phyloP scores from a whole-genome alignment of 2,113 vertebrate species.

The Arizona elegans region DNA sequence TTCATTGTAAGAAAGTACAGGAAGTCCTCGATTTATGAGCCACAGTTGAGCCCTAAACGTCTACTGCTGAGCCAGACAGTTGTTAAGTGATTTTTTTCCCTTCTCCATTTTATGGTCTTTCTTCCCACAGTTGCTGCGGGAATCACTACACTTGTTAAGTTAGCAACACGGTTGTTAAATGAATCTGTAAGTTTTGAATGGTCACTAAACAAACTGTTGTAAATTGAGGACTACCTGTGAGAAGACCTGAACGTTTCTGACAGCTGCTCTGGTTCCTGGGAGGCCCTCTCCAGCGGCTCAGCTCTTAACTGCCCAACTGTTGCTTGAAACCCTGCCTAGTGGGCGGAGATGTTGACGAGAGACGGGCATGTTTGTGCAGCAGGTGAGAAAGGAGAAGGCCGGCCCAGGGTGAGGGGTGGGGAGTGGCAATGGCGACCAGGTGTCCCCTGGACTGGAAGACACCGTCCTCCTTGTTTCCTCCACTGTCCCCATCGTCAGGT shows the following conservation, averaged over 20 bases:
- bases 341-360: neutral
- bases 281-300: neutral
- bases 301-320: neutral
- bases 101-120: neutral
- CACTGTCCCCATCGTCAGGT: too few species aligned
- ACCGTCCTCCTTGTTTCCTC: neutral
- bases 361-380: neutral
- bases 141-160: neutral
- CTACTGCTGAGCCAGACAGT: neutral
- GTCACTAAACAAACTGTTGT: neutral
- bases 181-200: neutral
- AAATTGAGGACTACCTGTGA: neutral
- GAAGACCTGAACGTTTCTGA: neutral
- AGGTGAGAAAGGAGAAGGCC: neutral
- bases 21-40: neutral
- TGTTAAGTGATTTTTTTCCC: neutral
- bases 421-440: neutral
- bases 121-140: neutral
- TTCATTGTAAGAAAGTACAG: neutral
- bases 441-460: neutral
- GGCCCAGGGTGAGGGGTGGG: accelerated
- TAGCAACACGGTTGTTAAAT: neutral
- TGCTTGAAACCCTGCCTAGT: neutral
- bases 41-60: neutral
- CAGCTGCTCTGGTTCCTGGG: neutral